These are phyloP conservation scores for Himalopsyche kuldschensis DNA, from an alignment of 2,888 invertebrate genomes.

Conservation along the genomic window DNA sequence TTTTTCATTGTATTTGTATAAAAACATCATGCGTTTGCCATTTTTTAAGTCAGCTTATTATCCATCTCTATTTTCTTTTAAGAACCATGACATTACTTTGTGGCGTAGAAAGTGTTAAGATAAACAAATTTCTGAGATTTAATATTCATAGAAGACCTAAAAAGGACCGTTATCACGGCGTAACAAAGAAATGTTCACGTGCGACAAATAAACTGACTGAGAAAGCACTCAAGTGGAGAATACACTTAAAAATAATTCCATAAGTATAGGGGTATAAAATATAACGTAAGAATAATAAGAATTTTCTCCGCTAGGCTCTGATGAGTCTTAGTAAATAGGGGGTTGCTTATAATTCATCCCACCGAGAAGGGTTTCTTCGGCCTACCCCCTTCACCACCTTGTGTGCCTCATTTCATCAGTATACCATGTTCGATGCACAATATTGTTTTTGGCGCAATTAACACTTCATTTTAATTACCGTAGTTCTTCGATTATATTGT, in stretches of 20 bases:
- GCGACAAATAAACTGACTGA: background rate
- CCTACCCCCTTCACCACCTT: background rate
- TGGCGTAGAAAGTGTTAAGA: background rate
- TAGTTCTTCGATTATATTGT: no score
- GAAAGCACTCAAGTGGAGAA: background rate
- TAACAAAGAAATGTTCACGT: background rate
- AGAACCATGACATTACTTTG: background rate
- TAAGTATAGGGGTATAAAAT: slow-evolving; percentile 32
- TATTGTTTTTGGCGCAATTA: no score
- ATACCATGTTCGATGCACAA: background rate
- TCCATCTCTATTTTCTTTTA: background rate
- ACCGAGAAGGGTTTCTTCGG: background rate
- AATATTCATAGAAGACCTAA: background rate
- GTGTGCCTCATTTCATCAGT: background rate
- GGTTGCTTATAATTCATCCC: background rate
- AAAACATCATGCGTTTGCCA: background rate
- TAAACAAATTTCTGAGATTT: background rate
- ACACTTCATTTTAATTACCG: no score
- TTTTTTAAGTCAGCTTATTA: background rate
- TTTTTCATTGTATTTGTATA: no score
- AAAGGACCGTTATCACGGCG: background rate
- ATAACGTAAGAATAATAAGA: slow-evolving; percentile 37
- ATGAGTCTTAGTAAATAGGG: slow-evolving; percentile 34
- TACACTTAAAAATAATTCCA: slow-evolving; percentile 9
- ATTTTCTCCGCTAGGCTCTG: slow-evolving; percentile 35